These are phyloP conservation scores for Aix galericulata DNA, from an alignment of 2,113 vertebrate genomes.

Conservation along the genomic window DNA sequence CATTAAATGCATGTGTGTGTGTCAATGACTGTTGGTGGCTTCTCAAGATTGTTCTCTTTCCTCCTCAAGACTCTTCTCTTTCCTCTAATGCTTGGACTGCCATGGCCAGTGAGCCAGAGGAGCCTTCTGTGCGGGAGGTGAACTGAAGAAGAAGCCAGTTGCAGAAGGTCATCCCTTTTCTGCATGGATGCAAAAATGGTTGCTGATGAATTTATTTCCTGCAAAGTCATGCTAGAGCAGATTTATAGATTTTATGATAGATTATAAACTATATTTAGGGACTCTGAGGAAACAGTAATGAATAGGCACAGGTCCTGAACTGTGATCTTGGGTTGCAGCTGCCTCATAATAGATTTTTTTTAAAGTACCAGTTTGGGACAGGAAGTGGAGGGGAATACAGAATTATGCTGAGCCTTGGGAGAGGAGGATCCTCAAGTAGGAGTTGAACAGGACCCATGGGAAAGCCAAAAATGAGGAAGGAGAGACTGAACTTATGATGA, in stretches of 20 bases:
- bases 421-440: conserved; percentile 32
- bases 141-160: background rate
- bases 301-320: conserved; percentile 62
- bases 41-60: background rate
- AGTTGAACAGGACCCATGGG: conserved; percentile 42
- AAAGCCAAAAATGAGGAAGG: conserved; percentile 45
- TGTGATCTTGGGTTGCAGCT: conserved; percentile 35
- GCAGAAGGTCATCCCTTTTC: background rate
- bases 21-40: background rate
- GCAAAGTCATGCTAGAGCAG: background rate
- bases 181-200: background rate
- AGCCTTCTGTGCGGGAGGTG: background rate
- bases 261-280: conserved; percentile 68
- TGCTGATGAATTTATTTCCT: conserved; percentile 44
- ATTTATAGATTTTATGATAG: conserved; percentile 69
- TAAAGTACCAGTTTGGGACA: conserved; percentile 9
- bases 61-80: background rate
- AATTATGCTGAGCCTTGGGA: conserved; percentile 15
- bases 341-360: conserved; percentile 37
- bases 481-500: conserved; percentile 48
- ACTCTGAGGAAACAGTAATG: conserved; percentile 53
- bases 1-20: background rate
- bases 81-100: background rate
- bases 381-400: conserved; percentile 23
- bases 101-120: background rate